Conservation (phyloP, 2,113 vertebrate species). For the Piaya cayana region DNA sequence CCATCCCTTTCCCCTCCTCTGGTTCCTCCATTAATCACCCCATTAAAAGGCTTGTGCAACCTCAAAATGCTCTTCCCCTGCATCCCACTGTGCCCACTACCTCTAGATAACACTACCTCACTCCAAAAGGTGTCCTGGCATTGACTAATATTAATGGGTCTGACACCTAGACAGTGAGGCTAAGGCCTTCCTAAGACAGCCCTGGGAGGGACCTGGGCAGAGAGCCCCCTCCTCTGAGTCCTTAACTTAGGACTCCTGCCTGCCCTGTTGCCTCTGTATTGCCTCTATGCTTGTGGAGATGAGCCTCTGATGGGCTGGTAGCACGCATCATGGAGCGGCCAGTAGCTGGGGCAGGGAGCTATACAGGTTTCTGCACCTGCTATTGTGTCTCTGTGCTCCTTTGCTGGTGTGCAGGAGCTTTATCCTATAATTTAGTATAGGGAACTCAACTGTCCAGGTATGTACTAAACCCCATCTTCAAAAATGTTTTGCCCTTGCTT, state of each 20-base stretch:
- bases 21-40: not conserved
- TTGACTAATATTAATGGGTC: not conserved
- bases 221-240: not conserved
- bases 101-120: not conserved
- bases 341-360: not conserved
- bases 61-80: not conserved
- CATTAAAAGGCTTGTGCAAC: not conserved
- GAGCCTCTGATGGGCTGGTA: no score
- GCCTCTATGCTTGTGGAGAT: not conserved
- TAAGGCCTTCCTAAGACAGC: not conserved
- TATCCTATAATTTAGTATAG: not conserved
- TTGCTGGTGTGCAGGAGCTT: not conserved
- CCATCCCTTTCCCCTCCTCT: not conserved
- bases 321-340: not conserved
- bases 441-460: not conserved
- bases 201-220: not conserved
- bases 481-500: not conserved
- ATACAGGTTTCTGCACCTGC: not conserved
- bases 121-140: not conserved
- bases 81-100: not conserved
- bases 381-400: not conserved
- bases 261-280: not conserved
- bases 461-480: not conserved
- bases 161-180: not conserved
- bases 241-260: not conserved